Conservation (phyloP, 2,888 invertebrate genomes). For the Rhingia rostrata region DNA sequence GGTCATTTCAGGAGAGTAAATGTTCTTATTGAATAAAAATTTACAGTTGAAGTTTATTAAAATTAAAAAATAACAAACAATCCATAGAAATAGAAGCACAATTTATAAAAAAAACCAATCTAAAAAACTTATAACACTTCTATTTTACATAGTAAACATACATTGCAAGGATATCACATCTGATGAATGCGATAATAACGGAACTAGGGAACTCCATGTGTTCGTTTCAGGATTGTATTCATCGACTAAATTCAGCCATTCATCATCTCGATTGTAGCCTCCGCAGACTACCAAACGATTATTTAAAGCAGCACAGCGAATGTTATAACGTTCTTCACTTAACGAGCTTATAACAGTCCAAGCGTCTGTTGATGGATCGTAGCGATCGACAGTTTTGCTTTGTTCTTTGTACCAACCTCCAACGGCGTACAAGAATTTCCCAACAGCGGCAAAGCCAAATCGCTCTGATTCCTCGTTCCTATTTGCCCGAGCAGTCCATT, state of each 20-base stretch:
- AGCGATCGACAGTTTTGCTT: slow-evolving; percentile 25
- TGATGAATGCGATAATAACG: slow-evolving; percentile 4
- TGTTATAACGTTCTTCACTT: slow-evolving; percentile 14
- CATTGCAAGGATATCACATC: no score
- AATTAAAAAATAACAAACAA: no score
- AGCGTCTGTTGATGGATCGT: slow-evolving; percentile 26
- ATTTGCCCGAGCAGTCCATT: slow-evolving; percentile 9
- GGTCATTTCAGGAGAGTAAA: no score
- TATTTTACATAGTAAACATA: no score
- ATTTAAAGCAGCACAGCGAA: slow-evolving; percentile 31
- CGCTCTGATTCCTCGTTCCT: background rate
- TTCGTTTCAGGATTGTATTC: slow-evolving; percentile 32
- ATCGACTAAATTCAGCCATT: slow-evolving; percentile 29
- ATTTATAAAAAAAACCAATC: no score
- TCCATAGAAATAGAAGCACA: no score
- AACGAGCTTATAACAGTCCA: slow-evolving; percentile 27
- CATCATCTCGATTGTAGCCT: slow-evolving; percentile 23
- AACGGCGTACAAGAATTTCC: slow-evolving; percentile 19
- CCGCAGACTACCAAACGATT: slow-evolving; percentile 34
- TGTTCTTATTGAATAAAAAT: no score
- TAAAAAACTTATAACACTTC: no score
- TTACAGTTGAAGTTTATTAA: no score
- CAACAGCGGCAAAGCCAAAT: slow-evolving; percentile 30
- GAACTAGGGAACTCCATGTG: slow-evolving; percentile 18
- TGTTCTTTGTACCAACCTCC: slow-evolving; percentile 27